Conservation (phyloP, 2,888 invertebrate species). For the Luffia ferchaultella region DNA sequence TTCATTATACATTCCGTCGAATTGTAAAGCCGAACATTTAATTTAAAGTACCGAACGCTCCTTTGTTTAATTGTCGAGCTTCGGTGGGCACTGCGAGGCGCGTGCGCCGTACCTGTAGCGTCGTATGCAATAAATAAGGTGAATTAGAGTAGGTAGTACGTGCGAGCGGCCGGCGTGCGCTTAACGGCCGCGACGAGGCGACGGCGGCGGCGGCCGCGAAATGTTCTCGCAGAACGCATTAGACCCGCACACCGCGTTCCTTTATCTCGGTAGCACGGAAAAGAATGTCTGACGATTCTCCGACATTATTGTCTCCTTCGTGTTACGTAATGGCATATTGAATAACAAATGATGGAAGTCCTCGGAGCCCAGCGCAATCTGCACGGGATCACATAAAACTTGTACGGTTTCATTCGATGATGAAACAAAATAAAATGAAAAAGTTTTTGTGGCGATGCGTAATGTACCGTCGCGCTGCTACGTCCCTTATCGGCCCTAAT, state of each 20-base stretch:
- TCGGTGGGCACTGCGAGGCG: conserved; percentile 27
- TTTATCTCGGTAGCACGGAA: conserved; percentile 13
- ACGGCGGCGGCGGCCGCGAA: conserved; percentile 13
- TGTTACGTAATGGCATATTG: conserved; percentile 22
- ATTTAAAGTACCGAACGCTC: conserved; percentile 59
- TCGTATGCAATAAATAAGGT: conserved; percentile 44
- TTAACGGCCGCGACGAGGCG: conserved; percentile 5
- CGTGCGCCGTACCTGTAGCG: conserved; percentile 20
- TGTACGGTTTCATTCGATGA: conserved; percentile 20
- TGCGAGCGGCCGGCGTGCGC: conserved; percentile 10
- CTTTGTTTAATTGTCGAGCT: conserved; percentile 55
- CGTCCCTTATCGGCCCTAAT: conserved; percentile 53
- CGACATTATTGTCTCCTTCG: conserved; percentile 21
- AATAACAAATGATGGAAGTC: conserved; percentile 24
- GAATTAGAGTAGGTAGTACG: conserved; percentile 28
- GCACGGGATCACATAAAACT: conserved; percentile 22
- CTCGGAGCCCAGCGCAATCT: conserved; percentile 1
- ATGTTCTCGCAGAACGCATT: conserved; percentile 22
- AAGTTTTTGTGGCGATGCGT: conserved; percentile 34
- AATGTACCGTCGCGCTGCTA: conserved; percentile 36
- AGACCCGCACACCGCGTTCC: conserved; percentile 20
- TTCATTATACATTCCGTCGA: conserved; percentile 67
- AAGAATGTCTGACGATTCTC: conserved; percentile 26
- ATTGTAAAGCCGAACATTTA: conserved; percentile 65
- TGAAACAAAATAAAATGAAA: conserved; percentile 37